Percentiles rank a stretch among this genome's conserved stretches.
Conservation (phyloP, 2,888 invertebrate species). For the Sinopyrophorus schimmeli region DNA sequence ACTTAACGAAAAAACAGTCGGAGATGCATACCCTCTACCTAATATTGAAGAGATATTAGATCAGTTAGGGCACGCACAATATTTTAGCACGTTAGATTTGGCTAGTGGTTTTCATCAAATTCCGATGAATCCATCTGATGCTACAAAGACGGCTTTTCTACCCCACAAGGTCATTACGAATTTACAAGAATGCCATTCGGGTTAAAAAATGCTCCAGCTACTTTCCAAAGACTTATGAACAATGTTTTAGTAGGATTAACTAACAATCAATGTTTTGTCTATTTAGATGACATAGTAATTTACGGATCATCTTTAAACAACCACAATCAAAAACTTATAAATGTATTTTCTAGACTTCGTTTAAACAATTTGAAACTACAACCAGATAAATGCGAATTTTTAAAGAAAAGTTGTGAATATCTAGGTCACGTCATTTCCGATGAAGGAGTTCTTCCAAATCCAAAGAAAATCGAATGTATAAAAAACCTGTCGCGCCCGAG, state of each 20-base stretch:
- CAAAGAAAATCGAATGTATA: conserved; percentile 33
- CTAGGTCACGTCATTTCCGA: conserved; percentile 39
- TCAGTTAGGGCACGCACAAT: conserved; percentile 35
- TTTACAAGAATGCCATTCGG: conserved; percentile 41
- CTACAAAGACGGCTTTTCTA: conserved; percentile 37
- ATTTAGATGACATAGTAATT: conserved; percentile 47
- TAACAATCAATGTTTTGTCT: conserved; percentile 42
- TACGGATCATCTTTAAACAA: conserved; percentile 35
- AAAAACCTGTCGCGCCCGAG: conserved; percentile 33
- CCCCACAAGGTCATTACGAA: conserved; percentile 36
- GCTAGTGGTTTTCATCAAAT: conserved; percentile 26
- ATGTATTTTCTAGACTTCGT: conserved; percentile 34
- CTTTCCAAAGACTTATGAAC: conserved; percentile 44
- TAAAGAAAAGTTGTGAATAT: conserved; percentile 37
- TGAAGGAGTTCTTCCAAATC: conserved; percentile 38
- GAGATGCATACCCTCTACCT: too few species aligned
- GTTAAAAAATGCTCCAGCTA: conserved; percentile 40
- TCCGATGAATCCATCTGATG: conserved; percentile 21
- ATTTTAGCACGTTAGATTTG: conserved; percentile 33
- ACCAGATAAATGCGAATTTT: conserved; percentile 43
- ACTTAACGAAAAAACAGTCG: conserved; percentile 42
- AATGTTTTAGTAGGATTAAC: conserved; percentile 38
- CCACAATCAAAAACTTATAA: conserved; percentile 39
- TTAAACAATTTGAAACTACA: conserved; percentile 39
- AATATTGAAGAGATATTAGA: conserved; percentile 41